phyloP scores from a whole-genome alignment of 2,888 invertebrate genomes.

The Shargacucullia verbasci region DNA sequence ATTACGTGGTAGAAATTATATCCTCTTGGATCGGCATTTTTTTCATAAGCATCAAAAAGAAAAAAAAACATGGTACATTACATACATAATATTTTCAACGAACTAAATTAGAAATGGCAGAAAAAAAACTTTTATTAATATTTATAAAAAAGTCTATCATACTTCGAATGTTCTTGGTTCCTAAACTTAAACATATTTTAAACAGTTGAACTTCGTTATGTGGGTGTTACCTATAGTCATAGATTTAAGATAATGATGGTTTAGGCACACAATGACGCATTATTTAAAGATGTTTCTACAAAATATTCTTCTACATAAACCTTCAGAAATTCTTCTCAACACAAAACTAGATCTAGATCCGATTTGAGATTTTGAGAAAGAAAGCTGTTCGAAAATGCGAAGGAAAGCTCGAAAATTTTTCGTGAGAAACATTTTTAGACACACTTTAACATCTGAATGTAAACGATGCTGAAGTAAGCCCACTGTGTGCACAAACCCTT shows the following conservation, averaged over 20 bases:
- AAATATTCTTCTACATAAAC: neutral
- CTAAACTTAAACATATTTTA: constrained; percentile 40
- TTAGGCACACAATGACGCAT: constrained; percentile 2
- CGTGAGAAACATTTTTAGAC: no score
- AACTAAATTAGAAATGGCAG: constrained; percentile 2
- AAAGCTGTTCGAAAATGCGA: no score
- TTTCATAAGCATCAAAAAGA: constrained; percentile 4
- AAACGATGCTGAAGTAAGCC: no score
- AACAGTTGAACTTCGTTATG: constrained; percentile 51
- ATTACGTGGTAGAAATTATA: constrained; percentile 23
- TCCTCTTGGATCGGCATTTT: constrained; percentile 21
- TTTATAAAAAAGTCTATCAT: constrained; percentile 1
- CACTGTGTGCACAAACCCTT: constrained; percentile 18
- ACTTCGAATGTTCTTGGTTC: constrained; percentile 40
- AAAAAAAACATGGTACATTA: constrained; percentile 6
- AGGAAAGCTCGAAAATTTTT: no score
- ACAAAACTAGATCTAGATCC: no score
- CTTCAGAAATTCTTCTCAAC: no score
- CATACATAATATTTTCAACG: constrained; percentile 3
- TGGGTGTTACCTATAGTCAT: constrained; percentile 61
- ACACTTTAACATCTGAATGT: no score
- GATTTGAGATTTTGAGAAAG: no score
- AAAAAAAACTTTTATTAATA: neutral
- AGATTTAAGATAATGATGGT: constrained; percentile 37
- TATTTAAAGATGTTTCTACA: neutral